Base-by-base conservation (phyloP, 2,888 invertebrate species). In the Pelosia muscerda region DNA sequence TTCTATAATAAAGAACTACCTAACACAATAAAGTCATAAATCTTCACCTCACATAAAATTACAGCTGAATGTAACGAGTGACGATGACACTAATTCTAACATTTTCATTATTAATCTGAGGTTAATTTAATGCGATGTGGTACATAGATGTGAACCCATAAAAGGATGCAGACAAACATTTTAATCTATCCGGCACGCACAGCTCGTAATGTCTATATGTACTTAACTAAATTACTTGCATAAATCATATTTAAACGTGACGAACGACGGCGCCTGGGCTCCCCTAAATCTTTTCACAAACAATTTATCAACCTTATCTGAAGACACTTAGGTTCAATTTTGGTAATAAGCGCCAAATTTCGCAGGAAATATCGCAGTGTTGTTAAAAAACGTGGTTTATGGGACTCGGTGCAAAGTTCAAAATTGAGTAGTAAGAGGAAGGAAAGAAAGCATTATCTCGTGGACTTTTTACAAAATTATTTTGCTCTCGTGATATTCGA, bases 231-330 rank as follows among this genome's bases (percentile, higher is more conserved):
- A 94, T 94, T 94, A 94, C 94, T 92, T 90, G 92, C 92, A 94
- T 94, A 94, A 94, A 94, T 94, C 94, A 94, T 94, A 94, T 94
- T 92, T 92, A 91, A 93, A 93, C 92, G 93, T 93, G 92, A 93
- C 89, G 92, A 93, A 83, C 86, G 84, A 83, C 78, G 83, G 85
- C 87, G 86, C 86, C 85, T 83, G 69, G 72, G 71, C 76, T 71
- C 74, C 79, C 83, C 85, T 76, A 68, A 73, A 71, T 69, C 63
- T 42, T 72, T 73, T 64, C 25, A 59, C 81, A 83, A 72, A 71
- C 84, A 76, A 90, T 84, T 57, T 84, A 81, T 55, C 81, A 77
- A 83, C 89, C 79, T 73, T 87, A 86, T 75, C 26, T 9, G 63
- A 6, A 23, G 26, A 68, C 69, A 63, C 79, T 86, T 81, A 84